These are phyloP conservation scores for Sebastes variabilis DNA, from an alignment of 2,797 vertebrate genomes.

Conservation along the genomic window DNA sequence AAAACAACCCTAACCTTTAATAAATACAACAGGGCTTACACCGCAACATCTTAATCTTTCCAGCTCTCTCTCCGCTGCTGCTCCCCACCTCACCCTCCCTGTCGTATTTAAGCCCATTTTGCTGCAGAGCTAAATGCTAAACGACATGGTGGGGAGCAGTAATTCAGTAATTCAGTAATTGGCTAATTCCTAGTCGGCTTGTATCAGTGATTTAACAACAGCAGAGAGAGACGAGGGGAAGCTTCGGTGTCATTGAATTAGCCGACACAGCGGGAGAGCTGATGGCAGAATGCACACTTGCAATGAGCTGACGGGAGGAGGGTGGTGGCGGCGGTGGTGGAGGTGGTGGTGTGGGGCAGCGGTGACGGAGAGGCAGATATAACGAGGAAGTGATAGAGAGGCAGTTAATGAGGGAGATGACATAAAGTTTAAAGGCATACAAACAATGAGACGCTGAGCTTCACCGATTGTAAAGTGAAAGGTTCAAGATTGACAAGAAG, in stretches of 20 bases:
- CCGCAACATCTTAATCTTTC: conserved; percentile 9
- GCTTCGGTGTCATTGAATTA: conserved; percentile 39
- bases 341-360: neutral
- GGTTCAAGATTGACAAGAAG: neutral
- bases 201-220: conserved; percentile 51
- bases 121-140: conserved; percentile 39
- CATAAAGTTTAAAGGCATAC: neutral
- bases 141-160: conserved; percentile 34
- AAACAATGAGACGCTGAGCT: neutral
- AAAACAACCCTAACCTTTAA: neutral
- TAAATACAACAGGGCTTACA: neutral
- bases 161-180: conserved; percentile 57
- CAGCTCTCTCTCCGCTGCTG: neutral
- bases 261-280: conserved; percentile 13
- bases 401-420: neutral
- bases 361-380: neutral
- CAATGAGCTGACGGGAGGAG: neutral
- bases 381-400: conserved; percentile 1
- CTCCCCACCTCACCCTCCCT: neutral
- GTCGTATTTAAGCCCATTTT: conserved; percentile 12
- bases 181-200: conserved; percentile 61
- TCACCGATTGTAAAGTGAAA: neutral
- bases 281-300: conserved; percentile 5
- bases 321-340: neutral
- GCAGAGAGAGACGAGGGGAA: conserved; percentile 34